Evolutionary conservation across 2,797 vertebrate genomes (phyloP).

Genomic region (Yasuhikotakia modesta): DNA sequence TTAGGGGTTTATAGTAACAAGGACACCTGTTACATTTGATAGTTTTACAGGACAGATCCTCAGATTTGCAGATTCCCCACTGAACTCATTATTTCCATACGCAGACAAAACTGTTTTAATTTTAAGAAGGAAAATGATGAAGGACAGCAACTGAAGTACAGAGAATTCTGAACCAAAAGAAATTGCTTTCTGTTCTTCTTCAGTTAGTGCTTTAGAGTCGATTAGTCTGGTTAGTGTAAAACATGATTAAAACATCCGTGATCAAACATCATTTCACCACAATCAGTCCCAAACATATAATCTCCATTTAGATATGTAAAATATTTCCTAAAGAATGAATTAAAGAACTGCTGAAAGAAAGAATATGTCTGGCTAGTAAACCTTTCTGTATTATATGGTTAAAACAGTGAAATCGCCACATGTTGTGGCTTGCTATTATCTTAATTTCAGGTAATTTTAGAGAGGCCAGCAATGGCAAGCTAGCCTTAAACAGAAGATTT

Average conservation of each 20-base stretch:
- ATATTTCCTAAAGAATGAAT: not conserved
- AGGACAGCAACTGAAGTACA: not conserved
- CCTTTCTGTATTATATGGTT: not conserved
- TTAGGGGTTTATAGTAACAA: not conserved
- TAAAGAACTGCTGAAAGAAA: slow-evolving; percentile 7
- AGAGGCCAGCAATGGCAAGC: too few species aligned
- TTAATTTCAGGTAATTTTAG: not conserved
- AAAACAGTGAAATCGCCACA: not conserved
- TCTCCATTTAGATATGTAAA: slow-evolving; percentile 27
- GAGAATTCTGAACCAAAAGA: not conserved
- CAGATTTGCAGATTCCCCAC: slow-evolving; percentile 3
- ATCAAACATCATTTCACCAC: slow-evolving; percentile 27
- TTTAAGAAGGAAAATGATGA: not conserved
- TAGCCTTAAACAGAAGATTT: too few species aligned
- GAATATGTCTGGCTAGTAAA: slow-evolving; percentile 44
- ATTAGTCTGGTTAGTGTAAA: slow-evolving; percentile 42
- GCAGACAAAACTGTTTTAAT: not conserved
- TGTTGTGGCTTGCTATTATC: not conserved
- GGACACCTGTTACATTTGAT: too few species aligned
- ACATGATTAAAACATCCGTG: slow-evolving; percentile 4
- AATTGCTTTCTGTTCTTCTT: not conserved
- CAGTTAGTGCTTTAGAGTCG: not conserved
- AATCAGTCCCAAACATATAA: slow-evolving; percentile 33
- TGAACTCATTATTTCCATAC: not conserved
- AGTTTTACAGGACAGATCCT: not conserved